Percentiles rank a stretch among this genome's conserved stretches.
phyloP scores from a whole-genome alignment of 2,888 invertebrate species.

The Volucella inanis region DNA sequence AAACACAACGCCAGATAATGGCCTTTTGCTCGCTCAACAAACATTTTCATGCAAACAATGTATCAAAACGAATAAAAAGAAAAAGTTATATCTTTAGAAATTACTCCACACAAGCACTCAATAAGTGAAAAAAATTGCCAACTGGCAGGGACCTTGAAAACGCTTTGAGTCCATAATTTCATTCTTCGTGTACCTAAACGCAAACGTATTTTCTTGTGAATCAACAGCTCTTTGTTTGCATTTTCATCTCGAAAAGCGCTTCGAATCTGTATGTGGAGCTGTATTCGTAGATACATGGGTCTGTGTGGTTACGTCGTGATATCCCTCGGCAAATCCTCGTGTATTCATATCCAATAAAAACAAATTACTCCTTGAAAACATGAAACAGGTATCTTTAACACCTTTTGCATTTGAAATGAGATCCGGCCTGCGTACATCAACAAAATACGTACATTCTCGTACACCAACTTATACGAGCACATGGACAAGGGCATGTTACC shows the following conservation, averaged over 20 bases:
- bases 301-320: neutral
- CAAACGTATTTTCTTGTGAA: constrained; percentile 25
- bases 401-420: constrained; percentile 49
- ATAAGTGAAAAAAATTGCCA: constrained; percentile 8
- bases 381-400: constrained; percentile 55
- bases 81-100: neutral
- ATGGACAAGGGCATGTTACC: constrained; percentile 23
- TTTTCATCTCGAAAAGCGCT: constrained; percentile 11
- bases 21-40: neutral
- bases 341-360: constrained; percentile 59
- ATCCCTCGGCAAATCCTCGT: constrained; percentile 31
- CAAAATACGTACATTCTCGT: neutral
- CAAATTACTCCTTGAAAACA: constrained; percentile 53
- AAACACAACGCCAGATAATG: constrained; percentile 5
- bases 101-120: neutral
- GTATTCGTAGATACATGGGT: too few relatives aligned
- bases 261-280: neutral
- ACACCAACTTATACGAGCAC: constrained; percentile 13
- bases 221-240: constrained; percentile 58
- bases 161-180: constrained; percentile 24
- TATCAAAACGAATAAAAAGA: neutral
- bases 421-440: constrained; percentile 1
- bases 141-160: neutral
- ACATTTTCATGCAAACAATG: neutral
- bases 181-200: neutral